Conservation (phyloP, 1,140 invertebrate genomes). For the Drosophila fuyamai region DNA sequence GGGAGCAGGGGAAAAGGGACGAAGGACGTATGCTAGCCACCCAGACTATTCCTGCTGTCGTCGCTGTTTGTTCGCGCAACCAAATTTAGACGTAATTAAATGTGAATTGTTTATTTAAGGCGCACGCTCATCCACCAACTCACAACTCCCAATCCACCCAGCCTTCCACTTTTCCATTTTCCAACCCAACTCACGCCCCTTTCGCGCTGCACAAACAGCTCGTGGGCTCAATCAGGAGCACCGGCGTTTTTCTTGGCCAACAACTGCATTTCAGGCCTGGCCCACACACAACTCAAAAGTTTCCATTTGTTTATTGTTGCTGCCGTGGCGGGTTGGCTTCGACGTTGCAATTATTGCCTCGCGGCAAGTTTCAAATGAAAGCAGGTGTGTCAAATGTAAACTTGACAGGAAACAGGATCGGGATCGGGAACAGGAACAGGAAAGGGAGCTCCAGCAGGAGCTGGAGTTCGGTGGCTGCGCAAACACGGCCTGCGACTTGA, state of each 20-base stretch:
- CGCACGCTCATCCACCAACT: constrained; percentile 67
- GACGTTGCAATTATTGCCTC: constrained; percentile 74
- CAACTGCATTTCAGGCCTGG: constrained; percentile 68
- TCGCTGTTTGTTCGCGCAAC: constrained; percentile 84
- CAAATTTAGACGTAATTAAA: constrained; percentile 85
- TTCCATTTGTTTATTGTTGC: constrained; percentile 66
- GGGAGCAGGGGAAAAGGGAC: neutral
- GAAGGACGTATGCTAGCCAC: constrained; percentile 28
- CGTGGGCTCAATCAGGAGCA: constrained; percentile 68
- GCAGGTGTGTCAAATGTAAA: constrained; percentile 83
- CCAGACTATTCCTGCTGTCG: constrained; percentile 62
- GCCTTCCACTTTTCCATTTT: neutral
- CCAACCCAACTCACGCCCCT: neutral
- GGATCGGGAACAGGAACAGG: constrained; percentile 3
- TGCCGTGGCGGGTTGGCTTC: constrained; percentile 52
- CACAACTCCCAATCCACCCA: neutral
- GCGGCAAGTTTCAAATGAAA: constrained; percentile 77
- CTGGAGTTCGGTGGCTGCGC: constrained; percentile 50
- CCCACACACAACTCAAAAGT: constrained; percentile 46
- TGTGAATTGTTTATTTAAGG: constrained; percentile 84
- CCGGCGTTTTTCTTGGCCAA: constrained; percentile 52
- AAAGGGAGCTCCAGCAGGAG: constrained; percentile 3
- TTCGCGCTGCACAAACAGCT: constrained; percentile 49
- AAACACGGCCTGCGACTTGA: constrained; percentile 66
- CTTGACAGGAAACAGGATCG: constrained; percentile 48